Evolutionary conservation across 2,888 invertebrate species (phyloP), one percentile per base, ranked within the genome.

Genomic region (Didymodactylos carnosus): DNA sequence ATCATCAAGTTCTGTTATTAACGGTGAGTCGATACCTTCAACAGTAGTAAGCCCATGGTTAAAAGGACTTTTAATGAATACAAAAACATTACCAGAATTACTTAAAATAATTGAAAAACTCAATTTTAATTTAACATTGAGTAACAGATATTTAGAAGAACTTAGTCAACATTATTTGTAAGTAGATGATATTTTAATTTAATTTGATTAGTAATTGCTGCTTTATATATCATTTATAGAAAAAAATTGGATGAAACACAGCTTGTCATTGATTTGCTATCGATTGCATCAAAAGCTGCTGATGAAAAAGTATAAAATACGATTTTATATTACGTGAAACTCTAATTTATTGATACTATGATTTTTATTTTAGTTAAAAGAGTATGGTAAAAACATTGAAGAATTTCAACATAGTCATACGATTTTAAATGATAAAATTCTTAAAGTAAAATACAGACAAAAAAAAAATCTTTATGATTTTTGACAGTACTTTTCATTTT

Each of bases 121-220:
- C 8, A 71, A 74, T 51, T 41, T 74, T 27, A 74, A 74, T 39
- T 53, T 74, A 71, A 46, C 71, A 14, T 41, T 74, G n/a, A 74
- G 74, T 51, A 74, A 71, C 41, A 71, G 71, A n/a, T 74, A 74
- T 74, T 62, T 74, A 53, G 53, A 74, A 74, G 71, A 74, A 39
- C 39, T 74, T n/a, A 74, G 74, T 71, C 71, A 71, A n/a, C 74
- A 74, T 35, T 74, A 74, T 10, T 29, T 62, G 62, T 62, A 62
- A 35, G 62, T 62, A 7, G 23, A 5, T 4, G 14, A 49, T 25
- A 27, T 19, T 8, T 8, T 29, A 29, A 19, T 3, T 8, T 62
- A 10, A 3, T n/a, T n/a, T n/a, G n/a, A n/a, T n/a, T n/a, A n/a
- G n/a, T n/a, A n/a, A n/a, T n/a, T n/a, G n/a, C n/a, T n/a, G n/a